Percentiles rank a stretch among this genome's conserved stretches.
These are phyloP conservation scores for Cremastinae sp. DNA, from an alignment of 2,888 invertebrate species.

Conservation along the genomic window DNA sequence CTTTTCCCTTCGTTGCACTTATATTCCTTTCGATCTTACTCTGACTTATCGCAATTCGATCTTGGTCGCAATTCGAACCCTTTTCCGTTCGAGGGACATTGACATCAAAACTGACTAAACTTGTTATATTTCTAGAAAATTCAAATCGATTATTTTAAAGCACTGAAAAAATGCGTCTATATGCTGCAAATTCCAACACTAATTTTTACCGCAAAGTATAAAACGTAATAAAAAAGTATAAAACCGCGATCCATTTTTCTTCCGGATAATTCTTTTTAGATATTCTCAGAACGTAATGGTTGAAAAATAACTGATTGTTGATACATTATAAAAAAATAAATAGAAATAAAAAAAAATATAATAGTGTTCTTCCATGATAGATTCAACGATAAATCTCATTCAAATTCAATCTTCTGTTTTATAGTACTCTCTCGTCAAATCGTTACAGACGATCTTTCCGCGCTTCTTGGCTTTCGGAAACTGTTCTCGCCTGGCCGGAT, in stretches of 20 bases:
- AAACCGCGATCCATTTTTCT: too few species aligned
- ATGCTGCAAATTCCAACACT: too few species aligned
- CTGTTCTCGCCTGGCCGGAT: conserved; percentile 11
- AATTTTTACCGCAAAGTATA: too few species aligned
- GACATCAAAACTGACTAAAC: too few species aligned
- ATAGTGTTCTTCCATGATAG: background rate
- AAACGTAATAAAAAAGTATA: too few species aligned
- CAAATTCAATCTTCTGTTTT: conserved; percentile 16
- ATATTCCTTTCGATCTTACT: conserved; percentile 24
- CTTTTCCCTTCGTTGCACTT: conserved; percentile 11
- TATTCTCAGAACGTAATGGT: too few species aligned
- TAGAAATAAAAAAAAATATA: background rate
- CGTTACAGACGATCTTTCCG: conserved; percentile 32
- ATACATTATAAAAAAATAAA: conserved; percentile 4
- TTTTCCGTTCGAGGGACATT: background rate
- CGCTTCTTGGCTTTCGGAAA: conserved; percentile 19
- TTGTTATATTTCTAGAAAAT: conserved; percentile 3
- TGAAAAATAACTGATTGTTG: conserved; percentile 1
- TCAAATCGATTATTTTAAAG: too few species aligned
- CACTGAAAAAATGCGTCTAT: too few species aligned
- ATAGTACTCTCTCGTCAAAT: conserved; percentile 27
- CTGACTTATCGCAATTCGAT: conserved; percentile 31
- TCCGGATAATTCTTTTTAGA: too few species aligned
- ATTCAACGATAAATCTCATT: conserved; percentile 28
- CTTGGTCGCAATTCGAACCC: conserved; percentile 28